Evolutionary conservation across 2,113 vertebrate species (phyloP), one percentile per base, ranked within the genome.

Genomic region (Recurvirostra avosetta): DNA sequence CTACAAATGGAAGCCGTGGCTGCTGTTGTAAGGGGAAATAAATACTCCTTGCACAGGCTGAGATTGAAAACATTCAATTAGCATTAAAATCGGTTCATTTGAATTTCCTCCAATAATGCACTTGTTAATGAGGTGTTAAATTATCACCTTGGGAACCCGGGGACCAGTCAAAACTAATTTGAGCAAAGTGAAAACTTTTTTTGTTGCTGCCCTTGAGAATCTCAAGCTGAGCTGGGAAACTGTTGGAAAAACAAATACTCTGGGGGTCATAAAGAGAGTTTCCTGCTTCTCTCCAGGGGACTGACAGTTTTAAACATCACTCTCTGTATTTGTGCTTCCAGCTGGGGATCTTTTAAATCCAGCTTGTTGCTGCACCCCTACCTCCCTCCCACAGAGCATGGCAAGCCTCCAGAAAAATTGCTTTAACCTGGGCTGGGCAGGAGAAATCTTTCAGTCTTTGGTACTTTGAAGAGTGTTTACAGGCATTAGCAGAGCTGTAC

Each of bases 111-210:
- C 81, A 97, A 52, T 97, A 98, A 96, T 86, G 78, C 77, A 94
- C 67, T 97, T 98, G 95, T 96, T 98, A 98, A 98, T 97, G 96
- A 96, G 71, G 96, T 98, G 96, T 96, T 97, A 97, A 98, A 95
- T 96, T 97, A 97, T 96, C 97, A 97, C 94, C 77, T 97, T 95
- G 84, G 92, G 95, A 97, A 94, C 93, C 45, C 56, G 11, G 83
- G 83, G 67, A 96, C 95, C 82, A 96, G 94, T 97, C 97, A 97
- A 90, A 96, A 92, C 87, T 96, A 94, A 98, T 96, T 97, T 97
- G 94, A 88, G 77, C 83, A 55, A 96, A 93, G 74, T 85, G 88
- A 92, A 75, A 82, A 78, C 83, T 94, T 91, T 92, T 94, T 40
- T 92, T 94, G 59, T 95, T 95, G 65, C 78, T 93, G 47, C 78